These are phyloP conservation scores for Hemistola chrysoprasaria DNA, from an alignment of 2,888 invertebrate genomes.

Conservation along the genomic window DNA sequence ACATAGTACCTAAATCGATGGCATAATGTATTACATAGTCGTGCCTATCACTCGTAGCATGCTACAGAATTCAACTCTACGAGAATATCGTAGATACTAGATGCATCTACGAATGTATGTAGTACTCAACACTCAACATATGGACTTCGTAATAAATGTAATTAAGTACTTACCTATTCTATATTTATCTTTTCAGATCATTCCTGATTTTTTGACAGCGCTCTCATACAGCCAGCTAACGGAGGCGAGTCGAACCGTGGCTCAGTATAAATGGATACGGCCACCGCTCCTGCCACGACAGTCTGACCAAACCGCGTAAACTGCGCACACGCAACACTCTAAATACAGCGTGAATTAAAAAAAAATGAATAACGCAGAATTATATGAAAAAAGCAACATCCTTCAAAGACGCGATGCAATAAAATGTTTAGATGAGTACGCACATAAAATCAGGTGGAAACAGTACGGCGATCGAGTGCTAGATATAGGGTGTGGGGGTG, in stretches of 20 bases:
- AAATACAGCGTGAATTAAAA: slow-evolving; percentile 31
- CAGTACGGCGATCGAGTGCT: slow-evolving; percentile 71
- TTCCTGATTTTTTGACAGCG: slow-evolving; percentile 10
- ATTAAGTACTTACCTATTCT: background rate
- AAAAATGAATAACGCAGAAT: slow-evolving; percentile 81
- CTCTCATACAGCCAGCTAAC: slow-evolving; percentile 16
- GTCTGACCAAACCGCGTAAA: slow-evolving; percentile 62
- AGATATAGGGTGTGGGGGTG: slow-evolving; percentile 90
- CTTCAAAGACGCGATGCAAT: slow-evolving; percentile 84
- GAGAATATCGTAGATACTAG: no score
- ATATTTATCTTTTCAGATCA: slow-evolving; percentile 9
- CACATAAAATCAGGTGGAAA: slow-evolving; percentile 81
- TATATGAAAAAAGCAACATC: slow-evolving; percentile 86
- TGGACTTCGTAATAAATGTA: no score
- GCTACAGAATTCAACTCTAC: no score
- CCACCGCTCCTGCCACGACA: slow-evolving; percentile 51
- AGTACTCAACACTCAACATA: no score
- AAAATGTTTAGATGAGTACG: slow-evolving; percentile 85
- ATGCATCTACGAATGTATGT: no score
- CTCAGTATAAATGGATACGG: slow-evolving; percentile 68
- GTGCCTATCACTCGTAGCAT: no score
- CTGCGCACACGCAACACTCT: slow-evolving; percentile 52
- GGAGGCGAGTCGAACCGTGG: slow-evolving; percentile 39
- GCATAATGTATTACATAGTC: no score
- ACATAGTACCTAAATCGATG: no score